Evolutionary conservation across 2,113 vertebrate species (phyloP), one percentile per base, ranked within the genome.

Genomic region (Colossoma macropomum): DNA sequence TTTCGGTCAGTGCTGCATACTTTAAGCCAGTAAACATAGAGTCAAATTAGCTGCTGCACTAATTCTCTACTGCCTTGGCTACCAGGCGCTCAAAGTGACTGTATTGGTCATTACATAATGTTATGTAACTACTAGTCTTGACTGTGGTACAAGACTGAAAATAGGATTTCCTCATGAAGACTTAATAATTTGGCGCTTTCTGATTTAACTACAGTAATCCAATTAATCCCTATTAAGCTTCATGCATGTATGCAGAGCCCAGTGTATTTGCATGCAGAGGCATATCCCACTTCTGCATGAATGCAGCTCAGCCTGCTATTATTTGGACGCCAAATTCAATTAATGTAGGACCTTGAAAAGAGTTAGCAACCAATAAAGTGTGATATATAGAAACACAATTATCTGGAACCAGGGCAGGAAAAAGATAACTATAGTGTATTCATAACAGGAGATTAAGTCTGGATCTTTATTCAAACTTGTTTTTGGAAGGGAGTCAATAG

Each of bases 121-220:
- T 86, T 84, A 86, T 62, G 48, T 79, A 89, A 87, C 60, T 54
- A 45, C 80, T 60, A 50, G 78, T 70, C 48, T 75, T 45, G 19
- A 77, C 65, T 77, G n/a, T 28, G 25, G 32, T 77, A 50, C 27
- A 79, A 59, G 34, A 77, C 68, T 56, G 32, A 62, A n/a, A 84
- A 75, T 56, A 27, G 69, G 45, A 79, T 74, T 76, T 70, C 50
- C 63, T 73, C 23, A 21, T 25, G 41, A 79, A 72, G n/a, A 45
- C 72, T n/a, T 77, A 59, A 77, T 77, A 25, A 81, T 65, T 77
- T 73, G 11, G 41, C 27, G 45, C 32, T 77, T 59, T 81, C 66
- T 65, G 65, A 81, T 75, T 77, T 56, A 76, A 85, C 41, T 52
- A 21, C 54, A 72, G 30, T 85, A 76, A 81, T 85, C 76, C 80